Conservation (phyloP, 2,797 vertebrate genomes). For the Sebastes trivittatus region DNA sequence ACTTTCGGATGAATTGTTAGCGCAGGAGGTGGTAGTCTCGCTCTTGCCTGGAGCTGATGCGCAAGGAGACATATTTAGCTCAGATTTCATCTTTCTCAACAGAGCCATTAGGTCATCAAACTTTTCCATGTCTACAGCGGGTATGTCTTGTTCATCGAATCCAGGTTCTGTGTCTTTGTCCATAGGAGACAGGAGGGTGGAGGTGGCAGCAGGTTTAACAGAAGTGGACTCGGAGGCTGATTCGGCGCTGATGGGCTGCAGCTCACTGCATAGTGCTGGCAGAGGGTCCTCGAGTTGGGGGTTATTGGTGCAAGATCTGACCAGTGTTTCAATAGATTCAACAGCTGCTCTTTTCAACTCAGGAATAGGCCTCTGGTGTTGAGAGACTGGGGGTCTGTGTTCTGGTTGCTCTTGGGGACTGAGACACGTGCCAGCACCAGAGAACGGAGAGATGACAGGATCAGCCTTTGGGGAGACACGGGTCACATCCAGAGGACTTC, state of each 20-base stretch:
- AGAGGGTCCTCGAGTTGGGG: neutral
- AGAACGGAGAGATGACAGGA: neutral
- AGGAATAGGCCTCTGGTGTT: neutral
- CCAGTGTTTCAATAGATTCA: neutral
- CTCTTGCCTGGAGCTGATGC: neutral
- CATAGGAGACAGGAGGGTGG: neutral
- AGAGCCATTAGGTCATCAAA: neutral
- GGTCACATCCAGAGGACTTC: neutral
- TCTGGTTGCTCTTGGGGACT: neutral
- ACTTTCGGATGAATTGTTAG: neutral
- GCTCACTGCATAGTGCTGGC: neutral
- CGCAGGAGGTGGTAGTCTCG: neutral
- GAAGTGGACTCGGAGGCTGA: neutral
- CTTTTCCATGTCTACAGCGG: accelerated
- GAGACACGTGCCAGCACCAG: neutral
- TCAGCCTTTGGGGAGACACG: neutral
- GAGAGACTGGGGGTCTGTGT: neutral
- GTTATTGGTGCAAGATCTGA: neutral
- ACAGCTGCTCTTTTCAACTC: neutral
- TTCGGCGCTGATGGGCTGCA: neutral
- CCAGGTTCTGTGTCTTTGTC: neutral
- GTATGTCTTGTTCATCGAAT: accelerated
- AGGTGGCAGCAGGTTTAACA: neutral
- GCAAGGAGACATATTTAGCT: accelerated
- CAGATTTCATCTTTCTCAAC: neutral